Evolutionary conservation across 2,888 invertebrate genomes (phyloP), one percentile per base, ranked within the genome.

Genomic region (Gymnoscelis rufifasciata): DNA sequence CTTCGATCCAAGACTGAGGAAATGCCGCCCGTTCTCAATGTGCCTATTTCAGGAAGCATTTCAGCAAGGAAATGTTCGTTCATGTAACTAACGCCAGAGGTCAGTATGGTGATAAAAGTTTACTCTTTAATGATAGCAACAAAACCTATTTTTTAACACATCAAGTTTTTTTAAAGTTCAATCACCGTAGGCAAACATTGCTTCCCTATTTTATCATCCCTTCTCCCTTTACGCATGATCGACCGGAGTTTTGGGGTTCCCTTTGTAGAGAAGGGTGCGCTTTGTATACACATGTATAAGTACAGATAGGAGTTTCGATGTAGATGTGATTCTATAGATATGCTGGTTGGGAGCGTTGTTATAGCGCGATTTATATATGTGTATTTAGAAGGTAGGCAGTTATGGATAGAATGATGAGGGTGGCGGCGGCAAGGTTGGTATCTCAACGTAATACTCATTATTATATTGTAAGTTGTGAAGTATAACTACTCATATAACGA

Each of bases 211-310:
- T 74, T 86, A 88, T 86, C 87, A 88, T 87, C 86, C 86, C 83
- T 83, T 78, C 78, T 82, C 84, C 86, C 84, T 87, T 83, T 87
- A 88, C 88, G 88, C 87, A 84, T 87, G 87, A 88, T 88, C 88
- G 87, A 86, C 86, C 88, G 82, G 74, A 78, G 80, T 84, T 87
- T 83, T 82, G 82, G 86, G 87, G 86, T 82, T 83, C 80, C 71
- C 68, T 71, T 65, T 68, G 66, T 68, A 66, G 71, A 71, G 71
- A 77, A 82, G 83, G 83, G 82, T 82, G 82, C 81, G 78, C 65
- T 74, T 35, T 67, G 52, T 67, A 60, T 63, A 67, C 58, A 60
- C 46, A 60, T 44, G 50, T 56, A 42, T 53, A 55, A 47, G 45
- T 59, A 62, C 14, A 42, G 41, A 38, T 45, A 45, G 42, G 33